phyloP scores from a whole-genome alignment of 2,797 vertebrate species.

The Knipowitschia caucasica region DNA sequence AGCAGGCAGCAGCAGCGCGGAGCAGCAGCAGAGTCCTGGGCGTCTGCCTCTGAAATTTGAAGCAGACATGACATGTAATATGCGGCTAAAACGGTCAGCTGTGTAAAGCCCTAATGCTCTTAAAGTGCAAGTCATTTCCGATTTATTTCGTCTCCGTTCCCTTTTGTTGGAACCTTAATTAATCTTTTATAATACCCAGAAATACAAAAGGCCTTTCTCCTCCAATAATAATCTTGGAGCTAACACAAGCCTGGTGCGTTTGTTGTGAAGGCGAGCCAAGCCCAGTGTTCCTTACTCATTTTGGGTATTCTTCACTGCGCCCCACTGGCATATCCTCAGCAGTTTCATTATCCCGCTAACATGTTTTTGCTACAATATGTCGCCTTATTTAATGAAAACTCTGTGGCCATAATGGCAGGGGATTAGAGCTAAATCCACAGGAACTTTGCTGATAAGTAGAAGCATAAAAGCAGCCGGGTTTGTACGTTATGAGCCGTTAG shows the following conservation, averaged over 20 bases:
- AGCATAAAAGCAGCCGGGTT: constrained; percentile 49
- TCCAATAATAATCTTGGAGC: constrained; percentile 44
- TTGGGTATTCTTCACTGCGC: constrained; percentile 48
- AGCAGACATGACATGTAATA: constrained; percentile 15
- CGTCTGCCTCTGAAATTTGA: no score
- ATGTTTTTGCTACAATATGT: constrained; percentile 59
- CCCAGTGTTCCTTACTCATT: constrained; percentile 42
- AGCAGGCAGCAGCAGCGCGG: no score
- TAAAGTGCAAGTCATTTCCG: constrained; percentile 9
- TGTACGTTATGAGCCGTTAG: constrained; percentile 44
- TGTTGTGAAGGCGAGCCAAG: constrained; percentile 52
- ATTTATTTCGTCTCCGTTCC: constrained; percentile 36
- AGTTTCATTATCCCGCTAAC: constrained; percentile 57
- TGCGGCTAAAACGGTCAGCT: constrained; percentile 8
- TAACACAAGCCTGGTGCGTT: constrained; percentile 39
- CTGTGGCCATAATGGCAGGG: constrained; percentile 53
- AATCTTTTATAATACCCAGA: constrained; percentile 47
- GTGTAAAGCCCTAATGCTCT: constrained; percentile 30
- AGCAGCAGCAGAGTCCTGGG: no score
- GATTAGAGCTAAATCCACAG: constrained; percentile 65
- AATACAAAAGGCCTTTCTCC: constrained; percentile 41
- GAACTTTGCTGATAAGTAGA: constrained; percentile 65
- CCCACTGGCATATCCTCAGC: constrained; percentile 40
- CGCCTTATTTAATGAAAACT: constrained; percentile 65
- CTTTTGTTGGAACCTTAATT: constrained; percentile 52